phyloP scores from a whole-genome alignment of 2,797 vertebrate species.

The Pangasius mekongensis region DNA sequence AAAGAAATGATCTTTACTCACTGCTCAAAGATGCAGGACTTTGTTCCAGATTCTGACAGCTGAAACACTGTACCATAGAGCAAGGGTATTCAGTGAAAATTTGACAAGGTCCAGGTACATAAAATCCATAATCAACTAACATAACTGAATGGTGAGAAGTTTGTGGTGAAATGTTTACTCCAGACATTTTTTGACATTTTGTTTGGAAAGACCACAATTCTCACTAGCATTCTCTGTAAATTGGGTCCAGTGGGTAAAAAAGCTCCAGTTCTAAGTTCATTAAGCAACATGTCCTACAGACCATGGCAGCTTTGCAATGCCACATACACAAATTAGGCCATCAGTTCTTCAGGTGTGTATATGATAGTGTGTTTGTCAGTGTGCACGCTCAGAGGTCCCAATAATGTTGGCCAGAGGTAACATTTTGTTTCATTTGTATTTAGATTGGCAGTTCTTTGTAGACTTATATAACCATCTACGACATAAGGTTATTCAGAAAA shows the following conservation, averaged over 20 bases:
- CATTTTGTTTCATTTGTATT: constrained; percentile 4
- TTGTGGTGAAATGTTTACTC: background rate
- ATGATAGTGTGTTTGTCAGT: constrained; percentile 35
- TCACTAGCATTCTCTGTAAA: constrained; percentile 50
- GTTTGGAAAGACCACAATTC: background rate
- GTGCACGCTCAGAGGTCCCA: constrained; percentile 39
- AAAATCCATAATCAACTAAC: background rate
- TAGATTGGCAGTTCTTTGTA: background rate
- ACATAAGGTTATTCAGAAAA: background rate
- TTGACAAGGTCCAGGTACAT: background rate
- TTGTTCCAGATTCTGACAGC: too few species aligned
- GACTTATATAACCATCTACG: background rate
- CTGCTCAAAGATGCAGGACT: background rate
- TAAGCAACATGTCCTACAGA: constrained; percentile 56
- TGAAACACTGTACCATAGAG: background rate
- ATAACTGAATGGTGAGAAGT: background rate
- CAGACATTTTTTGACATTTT: background rate
- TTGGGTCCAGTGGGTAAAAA: constrained; percentile 60
- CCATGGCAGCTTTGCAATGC: constrained; percentile 40
- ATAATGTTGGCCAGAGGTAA: constrained; percentile 14
- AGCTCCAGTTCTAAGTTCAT: constrained; percentile 64
- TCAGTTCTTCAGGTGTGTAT: constrained; percentile 34
- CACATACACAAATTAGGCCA: constrained; percentile 40
- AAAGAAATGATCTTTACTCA: background rate
- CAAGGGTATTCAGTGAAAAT: background rate